Percentiles rank a stretch among this genome's conserved stretches.
Evolutionary conservation across 2,888 invertebrate genomes (phyloP).

Genomic region (Agrochola lychnidis): DNA sequence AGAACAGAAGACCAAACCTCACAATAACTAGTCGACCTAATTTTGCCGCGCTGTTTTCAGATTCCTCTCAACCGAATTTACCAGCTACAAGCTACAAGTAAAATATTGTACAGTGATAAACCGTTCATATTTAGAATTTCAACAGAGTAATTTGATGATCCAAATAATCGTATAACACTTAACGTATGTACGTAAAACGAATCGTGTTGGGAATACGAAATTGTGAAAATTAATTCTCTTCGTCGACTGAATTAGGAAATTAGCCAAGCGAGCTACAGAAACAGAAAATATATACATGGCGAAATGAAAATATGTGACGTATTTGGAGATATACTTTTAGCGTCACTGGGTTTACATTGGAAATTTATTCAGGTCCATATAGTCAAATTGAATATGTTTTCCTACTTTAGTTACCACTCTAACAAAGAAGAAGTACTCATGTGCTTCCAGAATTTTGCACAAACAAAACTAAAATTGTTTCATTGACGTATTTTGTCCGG

Average conservation of each 20-base stretch:
- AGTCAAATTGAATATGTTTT: not conserved
- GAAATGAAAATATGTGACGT: conserved; percentile 58
- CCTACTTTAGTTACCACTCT: not conserved
- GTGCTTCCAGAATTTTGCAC: not conserved
- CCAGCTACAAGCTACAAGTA: conserved; percentile 11
- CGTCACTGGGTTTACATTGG: not conserved
- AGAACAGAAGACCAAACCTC: not conserved
- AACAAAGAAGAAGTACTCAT: not conserved
- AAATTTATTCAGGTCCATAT: conserved; percentile 14
- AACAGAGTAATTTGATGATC: conserved; percentile 60
- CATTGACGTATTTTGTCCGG: too few species aligned
- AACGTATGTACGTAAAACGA: conserved; percentile 54
- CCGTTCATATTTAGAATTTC: conserved; percentile 55
- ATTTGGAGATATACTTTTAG: conserved; percentile 28
- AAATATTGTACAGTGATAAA: conserved; percentile 41
- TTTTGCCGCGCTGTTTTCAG: conserved; percentile 1
- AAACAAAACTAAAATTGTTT: not conserved
- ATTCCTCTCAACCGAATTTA: conserved; percentile 17
- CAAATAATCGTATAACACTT: conserved; percentile 63
- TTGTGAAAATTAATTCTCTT: conserved; percentile 65
- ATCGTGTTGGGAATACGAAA: conserved; percentile 59
- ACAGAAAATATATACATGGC: conserved; percentile 50
- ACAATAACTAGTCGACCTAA: not conserved
- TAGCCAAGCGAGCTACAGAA: conserved; percentile 51
- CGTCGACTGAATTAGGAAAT: conserved; percentile 60